Evolutionary conservation across 1,140 invertebrate species (phyloP).

Genomic region (Hycleus phaleratus): DNA sequence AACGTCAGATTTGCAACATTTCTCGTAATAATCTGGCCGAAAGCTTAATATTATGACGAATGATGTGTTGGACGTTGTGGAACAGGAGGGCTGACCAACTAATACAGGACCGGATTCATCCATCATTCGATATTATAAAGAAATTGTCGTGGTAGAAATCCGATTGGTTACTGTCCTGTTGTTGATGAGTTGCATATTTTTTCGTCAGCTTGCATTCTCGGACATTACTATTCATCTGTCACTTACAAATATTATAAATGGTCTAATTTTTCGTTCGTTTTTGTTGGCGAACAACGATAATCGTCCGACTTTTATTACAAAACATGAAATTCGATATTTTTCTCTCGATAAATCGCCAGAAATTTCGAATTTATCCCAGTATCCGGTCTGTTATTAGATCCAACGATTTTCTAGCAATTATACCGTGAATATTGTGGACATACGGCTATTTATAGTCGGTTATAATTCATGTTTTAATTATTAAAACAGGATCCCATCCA

Average conservation of each 20-base stretch:
- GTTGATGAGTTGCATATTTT: conserved; percentile 31
- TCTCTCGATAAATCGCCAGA: neutral
- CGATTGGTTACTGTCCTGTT: conserved; percentile 12
- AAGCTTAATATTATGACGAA: too few species aligned
- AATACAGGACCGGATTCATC: too few species aligned
- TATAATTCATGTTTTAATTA: conserved; percentile 18
- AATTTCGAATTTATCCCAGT: too few species aligned
- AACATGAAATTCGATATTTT: conserved; percentile 14
- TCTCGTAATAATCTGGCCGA: too few species aligned
- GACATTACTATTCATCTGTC: conserved; percentile 29
- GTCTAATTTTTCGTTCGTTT: conserved; percentile 17
- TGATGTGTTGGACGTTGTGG: too few species aligned
- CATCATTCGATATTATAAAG: too few species aligned
- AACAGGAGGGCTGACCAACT: too few species aligned
- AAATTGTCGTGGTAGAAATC: too few species aligned
- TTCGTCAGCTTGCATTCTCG: conserved; percentile 26
- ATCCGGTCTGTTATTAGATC: too few species aligned
- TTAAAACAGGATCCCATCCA: too few species aligned
- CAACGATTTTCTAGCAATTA: too few species aligned
- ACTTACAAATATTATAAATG: conserved; percentile 34
- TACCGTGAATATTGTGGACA: neutral
- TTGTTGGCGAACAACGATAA: conserved; percentile 3
- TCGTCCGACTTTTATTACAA: neutral
- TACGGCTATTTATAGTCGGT: neutral
- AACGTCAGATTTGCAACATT: too few species aligned